Percentiles rank a stretch among this genome's conserved stretches.
phyloP scores from a whole-genome alignment of 2,797 vertebrate genomes.

The Chrysocyon brachyurus region DNA sequence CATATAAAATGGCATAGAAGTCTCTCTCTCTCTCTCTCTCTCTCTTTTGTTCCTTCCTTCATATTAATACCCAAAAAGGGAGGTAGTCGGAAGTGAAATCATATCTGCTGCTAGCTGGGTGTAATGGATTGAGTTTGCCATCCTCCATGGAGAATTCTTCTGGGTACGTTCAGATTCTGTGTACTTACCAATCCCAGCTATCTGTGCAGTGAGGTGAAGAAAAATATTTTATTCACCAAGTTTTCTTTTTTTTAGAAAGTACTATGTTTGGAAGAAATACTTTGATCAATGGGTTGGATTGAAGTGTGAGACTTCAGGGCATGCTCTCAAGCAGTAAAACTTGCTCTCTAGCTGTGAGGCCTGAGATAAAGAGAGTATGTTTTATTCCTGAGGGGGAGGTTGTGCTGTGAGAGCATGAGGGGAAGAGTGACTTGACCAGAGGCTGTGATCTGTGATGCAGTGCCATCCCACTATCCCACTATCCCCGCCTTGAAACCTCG shows the following conservation, averaged over 20 bases:
- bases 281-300: neutral
- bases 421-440: neutral
- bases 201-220: neutral
- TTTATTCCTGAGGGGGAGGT: neutral
- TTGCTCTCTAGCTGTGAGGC: neutral
- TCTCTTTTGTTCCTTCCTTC: neutral
- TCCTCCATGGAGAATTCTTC: neutral
- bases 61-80: no score
- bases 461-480: no score
- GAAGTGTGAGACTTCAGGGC: neutral
- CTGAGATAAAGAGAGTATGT: neutral
- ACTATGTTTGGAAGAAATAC: neutral
- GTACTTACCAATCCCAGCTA: accelerated
- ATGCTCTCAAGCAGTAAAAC: no score
- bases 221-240: neutral
- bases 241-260: neutral
- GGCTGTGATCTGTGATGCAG: neutral
- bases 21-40: neutral
- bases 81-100: neutral
- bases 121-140: accelerated
- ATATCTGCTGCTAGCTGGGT: neutral
- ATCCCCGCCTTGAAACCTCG: accelerated
- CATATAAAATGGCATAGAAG: neutral
- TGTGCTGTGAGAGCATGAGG: neutral
- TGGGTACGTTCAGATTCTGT: neutral